These are phyloP conservation scores for Diplodus puntazzo DNA, from an alignment of 2,797 vertebrate genomes.

Conservation along the genomic window DNA sequence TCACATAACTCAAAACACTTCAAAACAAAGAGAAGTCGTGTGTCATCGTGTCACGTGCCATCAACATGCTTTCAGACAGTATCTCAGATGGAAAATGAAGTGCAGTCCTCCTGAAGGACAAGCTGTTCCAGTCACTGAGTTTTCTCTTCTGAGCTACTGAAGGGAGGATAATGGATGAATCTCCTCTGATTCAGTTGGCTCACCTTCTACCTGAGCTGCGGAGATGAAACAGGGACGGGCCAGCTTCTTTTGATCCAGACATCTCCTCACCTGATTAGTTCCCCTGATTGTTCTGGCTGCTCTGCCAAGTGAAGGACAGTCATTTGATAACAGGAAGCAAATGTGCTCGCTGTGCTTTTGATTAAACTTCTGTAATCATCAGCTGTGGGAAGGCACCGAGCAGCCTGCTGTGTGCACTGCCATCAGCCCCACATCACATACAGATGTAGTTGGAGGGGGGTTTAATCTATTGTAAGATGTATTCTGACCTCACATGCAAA, in stretches of 20 bases:
- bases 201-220: slow-evolving; percentile 39
- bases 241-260: slow-evolving; percentile 52
- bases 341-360: slow-evolving; percentile 16
- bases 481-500: no score
- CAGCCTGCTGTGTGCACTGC: neutral
- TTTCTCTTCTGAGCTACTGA: slow-evolving; percentile 11
- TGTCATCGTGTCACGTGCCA: neutral
- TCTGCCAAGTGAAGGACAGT: slow-evolving; percentile 4
- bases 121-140: slow-evolving; percentile 34
- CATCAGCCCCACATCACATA: neutral
- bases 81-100: slow-evolving; percentile 30
- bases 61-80: slow-evolving; percentile 20
- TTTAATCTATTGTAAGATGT: no score
- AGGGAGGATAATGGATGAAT: slow-evolving; percentile 44
- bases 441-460: neutral
- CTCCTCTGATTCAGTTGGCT: slow-evolving; percentile 41
- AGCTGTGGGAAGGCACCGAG: slow-evolving; percentile 1
- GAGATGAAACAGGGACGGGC: slow-evolving; percentile 32
- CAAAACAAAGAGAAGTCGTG: slow-evolving; percentile 23
- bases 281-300: slow-evolving; percentile 60
- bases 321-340: slow-evolving; percentile 35
- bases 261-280: slow-evolving; percentile 69
- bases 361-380: slow-evolving; percentile 40
- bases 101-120: slow-evolving; percentile 2
- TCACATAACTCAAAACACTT: slow-evolving; percentile 19